Evolutionary conservation across 2,113 vertebrate genomes (phyloP), one percentile per base, ranked within the genome.

Genomic region (Crocuta crocuta): DNA sequence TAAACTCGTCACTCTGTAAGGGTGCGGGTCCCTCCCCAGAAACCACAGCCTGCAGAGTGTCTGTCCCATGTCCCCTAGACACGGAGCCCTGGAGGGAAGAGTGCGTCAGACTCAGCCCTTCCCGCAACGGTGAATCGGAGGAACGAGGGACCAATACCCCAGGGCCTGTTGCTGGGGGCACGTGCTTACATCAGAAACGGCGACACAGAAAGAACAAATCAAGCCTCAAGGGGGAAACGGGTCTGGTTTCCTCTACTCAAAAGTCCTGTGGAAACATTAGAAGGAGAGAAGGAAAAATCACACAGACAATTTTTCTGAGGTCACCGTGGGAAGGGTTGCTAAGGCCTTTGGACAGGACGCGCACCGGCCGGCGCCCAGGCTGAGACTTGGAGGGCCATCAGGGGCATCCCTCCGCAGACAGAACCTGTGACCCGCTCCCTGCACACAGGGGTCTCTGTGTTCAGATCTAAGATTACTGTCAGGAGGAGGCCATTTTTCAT

Each of bases 1-100:
- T 31, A 26, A 31, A 53, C 7, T 23, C 0, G 0, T 45, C 21
- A 0, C 35, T 70, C 6, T 11, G 15, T 21, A 4, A 11, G 2
- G 10, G 13, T 19, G 4, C 0, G 0, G 10, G 23, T 31, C 43
- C 31, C 13, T 71, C 28, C n/a, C 15, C 10, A 1, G 43, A 53
- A 78, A 33, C 0, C 4, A 35, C 26, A 4, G 19, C 70, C 28
- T 4, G 28, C 8, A 4, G 19, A 79, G 94, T 10, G 1, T 19
- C 6, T 35, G 31, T 21, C 12, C 5, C 0, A 1, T 8, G 28
- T 16, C 28, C 31, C 24, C 0, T 1, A 12, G 28, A 66, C 15
- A 21, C 0, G 10, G 19, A 31, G 33, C 2, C 39, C 33, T 16
- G 2, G 61, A 48, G 31, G 3, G 50, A 55, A 28, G 2, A 10